phyloP scores from a whole-genome alignment of 2,888 invertebrate genomes.

The Trichacis sp. region DNA sequence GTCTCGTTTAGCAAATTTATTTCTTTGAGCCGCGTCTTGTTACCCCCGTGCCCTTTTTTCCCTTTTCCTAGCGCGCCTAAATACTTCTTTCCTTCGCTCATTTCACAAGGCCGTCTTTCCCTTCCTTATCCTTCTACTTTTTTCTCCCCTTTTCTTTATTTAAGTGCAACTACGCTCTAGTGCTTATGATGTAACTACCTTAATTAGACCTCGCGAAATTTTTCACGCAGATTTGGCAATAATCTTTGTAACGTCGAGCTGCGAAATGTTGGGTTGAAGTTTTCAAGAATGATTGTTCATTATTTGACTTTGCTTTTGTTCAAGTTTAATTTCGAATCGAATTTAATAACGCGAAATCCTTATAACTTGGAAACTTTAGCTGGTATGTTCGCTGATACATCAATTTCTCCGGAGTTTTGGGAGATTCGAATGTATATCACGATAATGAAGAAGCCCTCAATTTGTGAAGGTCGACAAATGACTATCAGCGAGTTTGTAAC shows the following conservation, averaged over 20 bases:
- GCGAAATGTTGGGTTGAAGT: neutral
- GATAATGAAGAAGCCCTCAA: slow-evolving; percentile 41
- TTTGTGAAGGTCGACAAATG: slow-evolving; percentile 30
- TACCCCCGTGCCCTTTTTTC: slow-evolving; percentile 42
- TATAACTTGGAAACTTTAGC: slow-evolving; percentile 41
- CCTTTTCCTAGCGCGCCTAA: slow-evolving; percentile 18
- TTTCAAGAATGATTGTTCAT: no score
- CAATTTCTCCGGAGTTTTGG: slow-evolving; percentile 36
- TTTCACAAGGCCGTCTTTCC: slow-evolving; percentile 42
- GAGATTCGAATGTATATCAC: slow-evolving; percentile 39
- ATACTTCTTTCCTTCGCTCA: slow-evolving; percentile 41
- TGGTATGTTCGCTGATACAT: slow-evolving; percentile 43
- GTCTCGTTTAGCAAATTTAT: slow-evolving; percentile 63
- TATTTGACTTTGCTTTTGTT: no score
- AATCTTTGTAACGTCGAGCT: neutral
- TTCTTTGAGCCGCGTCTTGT: slow-evolving; percentile 50
- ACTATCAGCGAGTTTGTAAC: slow-evolving; percentile 9
- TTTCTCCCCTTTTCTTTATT: slow-evolving; percentile 33
- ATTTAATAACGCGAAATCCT: no score
- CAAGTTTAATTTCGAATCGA: no score
- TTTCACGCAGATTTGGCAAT: neutral
- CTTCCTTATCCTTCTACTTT: slow-evolving; percentile 32
- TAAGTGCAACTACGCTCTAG: slow-evolving; percentile 27
- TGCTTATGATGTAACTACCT: slow-evolving; percentile 47
- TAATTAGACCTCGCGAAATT: slow-evolving; percentile 44